phyloP scores from a whole-genome alignment of 1,140 invertebrate species.

The Diprion similis region DNA sequence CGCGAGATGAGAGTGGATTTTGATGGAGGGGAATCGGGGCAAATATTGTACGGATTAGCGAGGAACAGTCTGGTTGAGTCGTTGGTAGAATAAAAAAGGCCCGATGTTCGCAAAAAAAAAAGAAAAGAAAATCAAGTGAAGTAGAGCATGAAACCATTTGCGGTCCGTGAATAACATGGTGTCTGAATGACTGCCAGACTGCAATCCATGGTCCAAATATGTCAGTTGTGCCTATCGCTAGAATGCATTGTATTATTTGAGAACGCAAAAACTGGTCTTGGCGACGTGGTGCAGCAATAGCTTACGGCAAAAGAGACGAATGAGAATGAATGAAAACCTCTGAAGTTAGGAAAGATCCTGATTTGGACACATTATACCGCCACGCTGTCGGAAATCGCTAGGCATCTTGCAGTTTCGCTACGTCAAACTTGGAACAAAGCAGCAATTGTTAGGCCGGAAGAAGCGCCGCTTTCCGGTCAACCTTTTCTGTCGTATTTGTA shows the following conservation, averaged over 20 bases:
- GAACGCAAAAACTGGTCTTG: neutral
- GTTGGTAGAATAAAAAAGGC: neutral
- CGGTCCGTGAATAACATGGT: neutral
- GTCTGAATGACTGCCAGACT: neutral
- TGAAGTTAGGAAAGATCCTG: neutral
- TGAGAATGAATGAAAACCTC: neutral
- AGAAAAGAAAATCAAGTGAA: neutral
- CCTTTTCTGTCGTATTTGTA: neutral
- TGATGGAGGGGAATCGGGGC: neutral
- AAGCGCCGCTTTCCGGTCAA: neutral
- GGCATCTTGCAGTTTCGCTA: neutral
- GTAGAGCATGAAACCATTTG: conserved; percentile 14
- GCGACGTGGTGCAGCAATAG: neutral
- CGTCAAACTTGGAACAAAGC: neutral
- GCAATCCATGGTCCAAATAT: neutral
- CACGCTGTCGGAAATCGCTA: neutral
- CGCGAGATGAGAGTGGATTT: neutral
- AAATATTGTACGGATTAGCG: neutral
- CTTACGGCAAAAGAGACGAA: neutral
- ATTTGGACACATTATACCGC: neutral
- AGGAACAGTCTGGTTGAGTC: neutral
- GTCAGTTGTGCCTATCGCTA: neutral
- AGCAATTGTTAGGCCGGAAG: neutral
- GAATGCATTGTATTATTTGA: neutral
- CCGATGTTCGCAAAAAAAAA: neutral